Evolutionary conservation across 2,113 vertebrate genomes (phyloP).

Genomic region (Pampusana beccarii): DNA sequence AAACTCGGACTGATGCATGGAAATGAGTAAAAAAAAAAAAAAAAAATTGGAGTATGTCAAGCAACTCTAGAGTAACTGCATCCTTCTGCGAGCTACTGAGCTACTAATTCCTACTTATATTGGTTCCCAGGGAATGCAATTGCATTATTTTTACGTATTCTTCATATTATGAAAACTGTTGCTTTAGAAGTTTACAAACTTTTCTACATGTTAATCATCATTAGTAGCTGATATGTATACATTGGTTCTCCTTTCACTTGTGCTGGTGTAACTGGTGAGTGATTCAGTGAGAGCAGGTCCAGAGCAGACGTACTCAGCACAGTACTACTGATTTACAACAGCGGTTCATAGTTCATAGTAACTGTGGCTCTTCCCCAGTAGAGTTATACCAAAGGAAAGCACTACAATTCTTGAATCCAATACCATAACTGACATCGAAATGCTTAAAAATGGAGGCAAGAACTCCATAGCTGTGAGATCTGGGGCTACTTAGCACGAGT

Average conservation of each 20-base stretch:
- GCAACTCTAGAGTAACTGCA: background rate
- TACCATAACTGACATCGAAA: background rate
- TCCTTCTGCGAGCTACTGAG: background rate
- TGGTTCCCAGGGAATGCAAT: background rate
- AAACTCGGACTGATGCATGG: background rate
- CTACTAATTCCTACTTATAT: background rate
- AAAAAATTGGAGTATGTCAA: background rate
- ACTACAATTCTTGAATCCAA: background rate
- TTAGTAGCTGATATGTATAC: background rate
- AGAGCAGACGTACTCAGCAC: background rate
- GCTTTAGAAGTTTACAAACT: background rate
- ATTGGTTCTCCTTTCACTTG: background rate
- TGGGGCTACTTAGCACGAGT: background rate
- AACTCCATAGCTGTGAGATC: background rate
- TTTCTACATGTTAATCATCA: background rate
- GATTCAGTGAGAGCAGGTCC: background rate
- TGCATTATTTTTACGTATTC: background rate
- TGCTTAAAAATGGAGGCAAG: background rate
- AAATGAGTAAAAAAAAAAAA: background rate
- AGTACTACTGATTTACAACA: background rate
- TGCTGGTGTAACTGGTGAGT: background rate
- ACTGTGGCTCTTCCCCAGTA: background rate
- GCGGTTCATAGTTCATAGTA: fast-evolving
- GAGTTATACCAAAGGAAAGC: background rate
- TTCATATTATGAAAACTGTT: background rate